phyloP scores from a whole-genome alignment of 2,888 invertebrate genomes.

The Scaptomyza tumidula region DNA sequence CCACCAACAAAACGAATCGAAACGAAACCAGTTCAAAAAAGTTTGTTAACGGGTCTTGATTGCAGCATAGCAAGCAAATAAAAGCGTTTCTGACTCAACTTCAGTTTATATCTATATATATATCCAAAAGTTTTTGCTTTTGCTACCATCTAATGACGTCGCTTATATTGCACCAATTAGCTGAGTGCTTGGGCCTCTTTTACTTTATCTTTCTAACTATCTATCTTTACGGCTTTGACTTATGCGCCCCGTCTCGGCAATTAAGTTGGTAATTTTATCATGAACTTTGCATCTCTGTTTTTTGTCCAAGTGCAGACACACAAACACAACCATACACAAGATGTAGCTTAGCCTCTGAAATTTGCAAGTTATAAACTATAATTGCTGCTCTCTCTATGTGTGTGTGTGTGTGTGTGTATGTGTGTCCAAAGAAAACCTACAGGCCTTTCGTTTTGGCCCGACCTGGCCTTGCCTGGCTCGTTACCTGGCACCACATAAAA shows the following conservation, averaged over 20 bases:
- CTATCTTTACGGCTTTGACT: slow-evolving; percentile 47
- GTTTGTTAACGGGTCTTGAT: slow-evolving; percentile 66
- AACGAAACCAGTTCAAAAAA: slow-evolving; percentile 74
- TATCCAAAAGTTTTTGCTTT: slow-evolving; percentile 8
- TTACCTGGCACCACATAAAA: slow-evolving; percentile 46
- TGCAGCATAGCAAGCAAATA: slow-evolving; percentile 60
- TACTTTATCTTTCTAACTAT: background rate
- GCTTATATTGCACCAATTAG: slow-evolving; percentile 60
- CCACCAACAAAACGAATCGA: slow-evolving; percentile 19
- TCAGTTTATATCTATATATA: slow-evolving; percentile 22
- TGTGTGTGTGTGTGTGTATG: slow-evolving; percentile 22
- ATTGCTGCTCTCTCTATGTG: slow-evolving; percentile 48
- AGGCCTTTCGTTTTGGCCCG: slow-evolving; percentile 1
- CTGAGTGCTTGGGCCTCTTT: slow-evolving; percentile 26
- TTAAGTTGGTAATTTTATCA: slow-evolving; percentile 78
- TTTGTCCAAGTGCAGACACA: slow-evolving; percentile 61
- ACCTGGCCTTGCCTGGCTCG: background rate
- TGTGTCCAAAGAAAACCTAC: slow-evolving; percentile 9
- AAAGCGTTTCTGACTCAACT: slow-evolving; percentile 49
- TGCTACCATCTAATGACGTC: slow-evolving; percentile 37
- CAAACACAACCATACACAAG: background rate
- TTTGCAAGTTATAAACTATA: slow-evolving; percentile 67
- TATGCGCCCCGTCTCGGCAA: slow-evolving; percentile 62
- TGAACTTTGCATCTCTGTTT: slow-evolving; percentile 69
- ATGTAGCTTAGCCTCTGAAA: slow-evolving; percentile 45